Evolutionary conservation across 2,888 invertebrate genomes (phyloP).

Genomic region (Melinaea marsaeus): DNA sequence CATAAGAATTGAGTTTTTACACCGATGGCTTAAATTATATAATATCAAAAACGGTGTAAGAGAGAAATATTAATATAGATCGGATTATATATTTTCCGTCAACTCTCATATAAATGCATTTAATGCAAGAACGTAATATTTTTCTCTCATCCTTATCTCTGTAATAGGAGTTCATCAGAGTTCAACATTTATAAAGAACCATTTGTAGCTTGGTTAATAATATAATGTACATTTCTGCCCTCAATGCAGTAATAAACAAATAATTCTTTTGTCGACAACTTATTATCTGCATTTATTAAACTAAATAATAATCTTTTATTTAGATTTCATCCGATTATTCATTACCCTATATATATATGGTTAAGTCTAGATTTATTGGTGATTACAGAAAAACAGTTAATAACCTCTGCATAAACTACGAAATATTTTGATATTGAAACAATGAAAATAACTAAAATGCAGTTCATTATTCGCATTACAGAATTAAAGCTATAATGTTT

Average conservation of each 20-base stretch:
- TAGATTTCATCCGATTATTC: neutral
- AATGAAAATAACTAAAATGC: constrained; percentile 34
- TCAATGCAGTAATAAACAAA: neutral
- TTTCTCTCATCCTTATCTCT: constrained; percentile 33
- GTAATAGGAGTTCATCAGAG: constrained; percentile 38
- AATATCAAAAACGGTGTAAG: too few species aligned
- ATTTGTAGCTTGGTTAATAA: constrained; percentile 24
- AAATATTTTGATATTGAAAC: constrained; percentile 26
- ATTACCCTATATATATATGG: too few species aligned
- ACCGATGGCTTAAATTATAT: too few species aligned
- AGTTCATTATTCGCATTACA: constrained; percentile 30
- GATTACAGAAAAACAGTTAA: constrained; percentile 26
- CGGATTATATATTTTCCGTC: too few species aligned
- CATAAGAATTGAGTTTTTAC: too few species aligned
- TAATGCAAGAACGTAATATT: constrained; percentile 27
- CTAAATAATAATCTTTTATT: constrained; percentile 2
- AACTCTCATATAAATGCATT: constrained; percentile 10
- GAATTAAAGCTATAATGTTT: constrained; percentile 1
- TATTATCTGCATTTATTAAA: neutral
- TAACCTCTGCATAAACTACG: constrained; percentile 30
- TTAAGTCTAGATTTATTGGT: neutral
- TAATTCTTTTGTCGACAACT: neutral
- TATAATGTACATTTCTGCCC: neutral
- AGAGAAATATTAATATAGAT: too few species aligned
- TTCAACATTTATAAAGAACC: constrained; percentile 37